Conservation (phyloP, 2,888 invertebrate genomes). For the Dynastes tityus region DNA sequence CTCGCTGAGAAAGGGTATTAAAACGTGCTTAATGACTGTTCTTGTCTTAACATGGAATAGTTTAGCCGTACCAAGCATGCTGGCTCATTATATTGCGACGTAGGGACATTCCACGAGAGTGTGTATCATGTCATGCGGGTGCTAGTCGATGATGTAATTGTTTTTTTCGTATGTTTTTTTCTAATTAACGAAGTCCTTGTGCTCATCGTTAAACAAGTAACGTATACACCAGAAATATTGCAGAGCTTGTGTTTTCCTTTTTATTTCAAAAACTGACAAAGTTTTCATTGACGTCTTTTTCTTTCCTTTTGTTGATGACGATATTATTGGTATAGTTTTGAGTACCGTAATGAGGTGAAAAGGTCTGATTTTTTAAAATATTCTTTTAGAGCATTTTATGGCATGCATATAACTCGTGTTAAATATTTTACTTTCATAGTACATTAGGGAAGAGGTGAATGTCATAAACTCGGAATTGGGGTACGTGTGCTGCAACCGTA, state of each 20-base stretch:
- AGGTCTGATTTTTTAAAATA: neutral
- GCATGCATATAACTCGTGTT: neutral
- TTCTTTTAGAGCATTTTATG: neutral
- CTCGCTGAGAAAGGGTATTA: neutral
- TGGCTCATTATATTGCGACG: neutral
- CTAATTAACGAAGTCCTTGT: constrained; percentile 23
- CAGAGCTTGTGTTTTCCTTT: neutral
- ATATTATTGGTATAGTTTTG: constrained; percentile 7
- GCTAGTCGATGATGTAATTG: constrained; percentile 36
- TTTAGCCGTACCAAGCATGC: neutral
- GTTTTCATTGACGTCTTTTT: neutral
- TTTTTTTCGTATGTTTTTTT: constrained; percentile 31
- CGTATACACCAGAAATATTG: constrained; percentile 3
- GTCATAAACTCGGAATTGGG: neutral
- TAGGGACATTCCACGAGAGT: constrained; percentile 32
- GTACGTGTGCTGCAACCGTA: neutral
- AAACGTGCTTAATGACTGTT: neutral
- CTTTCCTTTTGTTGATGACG: too few species aligned
- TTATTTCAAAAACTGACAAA: neutral
- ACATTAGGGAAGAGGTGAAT: neutral
- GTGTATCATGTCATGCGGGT: constrained; percentile 26
- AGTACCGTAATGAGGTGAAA: neutral
- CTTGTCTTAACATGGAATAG: too few species aligned
- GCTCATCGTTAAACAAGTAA: neutral
- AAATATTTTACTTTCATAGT: neutral